Evolutionary conservation across 1,140 invertebrate genomes (phyloP).

Genomic region (Bombus confusus): DNA sequence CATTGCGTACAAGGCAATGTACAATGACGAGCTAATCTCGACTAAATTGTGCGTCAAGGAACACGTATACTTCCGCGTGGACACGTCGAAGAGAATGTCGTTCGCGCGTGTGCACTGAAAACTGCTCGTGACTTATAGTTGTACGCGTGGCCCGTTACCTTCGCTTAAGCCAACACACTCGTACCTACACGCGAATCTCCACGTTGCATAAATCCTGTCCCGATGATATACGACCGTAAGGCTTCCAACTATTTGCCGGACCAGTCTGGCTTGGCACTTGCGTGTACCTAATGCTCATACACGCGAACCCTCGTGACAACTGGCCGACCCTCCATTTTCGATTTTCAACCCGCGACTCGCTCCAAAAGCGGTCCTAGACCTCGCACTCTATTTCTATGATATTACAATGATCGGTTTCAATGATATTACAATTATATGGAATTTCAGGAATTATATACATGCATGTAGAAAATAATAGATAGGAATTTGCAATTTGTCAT

Average conservation of each 20-base stretch:
- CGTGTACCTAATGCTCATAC: slow-evolving; percentile 21
- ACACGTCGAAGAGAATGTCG: background rate
- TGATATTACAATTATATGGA: too few species aligned
- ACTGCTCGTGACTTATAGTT: slow-evolving; percentile 37
- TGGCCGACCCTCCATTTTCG: slow-evolving; percentile 11
- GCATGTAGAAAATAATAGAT: too few species aligned
- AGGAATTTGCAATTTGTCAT: too few species aligned
- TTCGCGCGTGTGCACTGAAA: slow-evolving; percentile 14
- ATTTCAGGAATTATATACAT: too few species aligned
- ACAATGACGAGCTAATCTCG: background rate
- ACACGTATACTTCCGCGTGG: background rate
- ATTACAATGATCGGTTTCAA: too few species aligned
- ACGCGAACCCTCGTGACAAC: background rate
- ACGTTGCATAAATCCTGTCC: slow-evolving; percentile 63
- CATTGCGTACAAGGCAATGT: too few species aligned
- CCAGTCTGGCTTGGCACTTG: slow-evolving; percentile 45
- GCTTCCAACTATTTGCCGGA: slow-evolving; percentile 64
- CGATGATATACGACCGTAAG: slow-evolving; percentile 57
- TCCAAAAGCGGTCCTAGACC: background rate
- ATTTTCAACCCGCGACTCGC: background rate
- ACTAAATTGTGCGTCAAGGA: background rate
- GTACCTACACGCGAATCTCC: slow-evolving; percentile 30
- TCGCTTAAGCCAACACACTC: slow-evolving; percentile 55
- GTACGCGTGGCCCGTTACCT: slow-evolving; percentile 23
- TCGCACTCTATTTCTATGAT: background rate